Evolutionary conservation across 23 tunicate genomes (phyloP), one percentile per base, ranked within the genome.

Genomic region (Trididemnum clinides): DNA sequence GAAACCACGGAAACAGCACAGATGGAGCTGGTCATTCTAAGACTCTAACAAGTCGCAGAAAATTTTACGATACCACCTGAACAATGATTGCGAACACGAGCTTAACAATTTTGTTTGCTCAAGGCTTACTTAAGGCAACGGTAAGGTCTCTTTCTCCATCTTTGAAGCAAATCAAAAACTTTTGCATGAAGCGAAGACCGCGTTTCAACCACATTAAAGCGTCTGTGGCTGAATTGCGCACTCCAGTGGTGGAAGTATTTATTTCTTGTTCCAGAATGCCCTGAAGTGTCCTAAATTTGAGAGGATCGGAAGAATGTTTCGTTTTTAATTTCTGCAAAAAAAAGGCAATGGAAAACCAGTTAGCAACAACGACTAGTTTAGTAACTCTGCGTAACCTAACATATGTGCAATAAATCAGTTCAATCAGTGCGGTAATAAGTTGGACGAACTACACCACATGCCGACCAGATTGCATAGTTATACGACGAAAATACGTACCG

Each of bases 191-290:
- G 10, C 96, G 78, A 21, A 96, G 82, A 19, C 92, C 99, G 36
- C 99, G 79, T 85, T 96, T 96, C 72, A 96, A 38, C 99, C 99
- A 96, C 94, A 96, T 74, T 49, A 96, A 80, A 64, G 99, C 99
- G 54, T 96, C 99, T 12, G 99, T 96, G 63, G 99, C 99, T 21
- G 99, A 96, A 57, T 96, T 91, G 64, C 92, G 65, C 31, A 91
- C 88, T 76, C 94, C 88, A 19, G 96, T 84, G 39, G 99, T 91
- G 12, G 80, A 64, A 5, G 90, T 72, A 1, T 50, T 51, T 1
- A 96, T 64, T 69, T 96, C 99, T 35, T 84, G 93, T 7, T 88
- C 64, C 1, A 96, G 82, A 28, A 96, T 91, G 50, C 50, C 74
- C 76, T 96, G 99, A 34, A 96, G 57, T 10, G 91, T 96, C 33